Conservation (phyloP, 2,888 invertebrate species). For the Pterostichus niger region DNA sequence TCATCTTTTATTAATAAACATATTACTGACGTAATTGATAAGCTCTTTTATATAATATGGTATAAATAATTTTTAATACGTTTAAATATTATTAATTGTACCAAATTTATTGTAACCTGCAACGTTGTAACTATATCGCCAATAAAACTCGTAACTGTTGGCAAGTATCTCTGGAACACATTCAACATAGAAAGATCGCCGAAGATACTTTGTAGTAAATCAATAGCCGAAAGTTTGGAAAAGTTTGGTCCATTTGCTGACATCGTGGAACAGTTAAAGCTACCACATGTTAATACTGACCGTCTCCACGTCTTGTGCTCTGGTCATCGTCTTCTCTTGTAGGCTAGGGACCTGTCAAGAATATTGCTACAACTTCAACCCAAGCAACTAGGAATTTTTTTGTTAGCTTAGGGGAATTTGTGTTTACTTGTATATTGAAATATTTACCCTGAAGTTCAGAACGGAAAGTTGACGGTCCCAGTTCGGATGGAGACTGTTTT, state of each 20-base stretch:
- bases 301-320: background rate
- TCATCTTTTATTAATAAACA: no score
- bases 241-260: conserved; percentile 38
- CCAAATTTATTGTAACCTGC: no score
- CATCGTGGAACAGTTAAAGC: conserved; percentile 22
- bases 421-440: conserved; percentile 40
- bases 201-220: conserved; percentile 30
- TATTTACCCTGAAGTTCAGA: conserved; percentile 36
- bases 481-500: conserved; percentile 31
- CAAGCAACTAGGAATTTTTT: conserved; percentile 10
- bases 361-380: conserved; percentile 22
- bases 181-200: conserved; percentile 28
- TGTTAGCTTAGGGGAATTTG: conserved; percentile 34
- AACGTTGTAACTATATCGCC: no score
- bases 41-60: no score
- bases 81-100: no score
- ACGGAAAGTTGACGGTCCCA: background rate
- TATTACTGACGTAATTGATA: no score
- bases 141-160: background rate
- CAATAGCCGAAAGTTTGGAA: conserved; percentile 9
- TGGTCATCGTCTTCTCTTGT: conserved; percentile 13
- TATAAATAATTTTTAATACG: no score
- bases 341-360: conserved; percentile 18
- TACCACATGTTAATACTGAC: conserved; percentile 32
- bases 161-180: background rate